These are phyloP conservation scores for Dynastes tityus DNA, from an alignment of 2,888 invertebrate genomes.

Conservation along the genomic window DNA sequence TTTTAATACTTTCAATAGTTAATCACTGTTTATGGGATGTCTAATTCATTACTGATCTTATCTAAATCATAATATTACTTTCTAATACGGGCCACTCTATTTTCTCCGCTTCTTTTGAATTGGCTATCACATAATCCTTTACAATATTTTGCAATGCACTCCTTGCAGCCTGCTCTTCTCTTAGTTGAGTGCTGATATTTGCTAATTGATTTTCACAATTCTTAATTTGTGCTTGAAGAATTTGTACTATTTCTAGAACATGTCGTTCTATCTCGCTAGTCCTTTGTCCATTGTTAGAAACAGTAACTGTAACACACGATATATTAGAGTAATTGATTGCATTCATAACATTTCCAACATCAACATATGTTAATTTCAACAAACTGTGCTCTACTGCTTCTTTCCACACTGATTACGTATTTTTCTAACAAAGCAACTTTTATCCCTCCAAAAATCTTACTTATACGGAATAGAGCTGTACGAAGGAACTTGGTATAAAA, in stretches of 20 bases:
- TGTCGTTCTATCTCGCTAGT: constrained; percentile 54
- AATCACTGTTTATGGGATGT: constrained; percentile 10
- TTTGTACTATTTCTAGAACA: constrained; percentile 57
- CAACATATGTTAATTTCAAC: constrained; percentile 26
- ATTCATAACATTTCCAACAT: neutral
- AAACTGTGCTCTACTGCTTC: constrained; percentile 14
- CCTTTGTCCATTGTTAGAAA: constrained; percentile 44
- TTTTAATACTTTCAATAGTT: constrained; percentile 18
- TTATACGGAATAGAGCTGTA: neutral
- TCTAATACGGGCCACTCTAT: constrained; percentile 67
- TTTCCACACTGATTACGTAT: constrained; percentile 12
- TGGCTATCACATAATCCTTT: constrained; percentile 62
- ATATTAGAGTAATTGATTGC: constrained; percentile 4
- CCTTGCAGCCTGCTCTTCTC: constrained; percentile 67
- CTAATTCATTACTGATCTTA: constrained; percentile 7
- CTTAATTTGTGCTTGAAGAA: constrained; percentile 60
- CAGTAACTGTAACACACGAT: constrained; percentile 49
- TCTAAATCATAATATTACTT: constrained; percentile 42
- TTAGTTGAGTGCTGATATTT: constrained; percentile 65
- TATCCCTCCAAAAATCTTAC: neutral
- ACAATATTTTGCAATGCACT: constrained; percentile 65
- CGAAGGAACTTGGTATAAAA: too few relatives aligned
- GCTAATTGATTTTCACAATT: constrained; percentile 67
- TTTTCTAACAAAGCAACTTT: neutral
- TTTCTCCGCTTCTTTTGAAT: constrained; percentile 64